Conservation (phyloP, 2,888 invertebrate species). For the Agonopterix arenella region DNA sequence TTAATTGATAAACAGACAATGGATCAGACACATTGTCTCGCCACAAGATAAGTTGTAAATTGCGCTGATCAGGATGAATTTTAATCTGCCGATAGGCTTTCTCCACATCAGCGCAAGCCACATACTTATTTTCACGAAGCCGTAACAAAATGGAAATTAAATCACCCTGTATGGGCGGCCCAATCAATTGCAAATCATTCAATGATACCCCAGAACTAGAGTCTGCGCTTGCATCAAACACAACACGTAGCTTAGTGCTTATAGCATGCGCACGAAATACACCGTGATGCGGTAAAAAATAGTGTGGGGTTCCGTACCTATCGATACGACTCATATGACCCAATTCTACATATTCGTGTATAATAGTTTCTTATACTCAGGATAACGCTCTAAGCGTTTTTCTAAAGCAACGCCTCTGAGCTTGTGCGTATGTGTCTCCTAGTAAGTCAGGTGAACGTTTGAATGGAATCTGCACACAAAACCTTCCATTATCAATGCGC, state of each 20-base stretch:
- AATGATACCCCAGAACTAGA: not conserved
- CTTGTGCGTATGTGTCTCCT: constrained; percentile 1
- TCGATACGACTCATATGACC: constrained; percentile 12
- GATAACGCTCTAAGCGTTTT: constrained; percentile 2
- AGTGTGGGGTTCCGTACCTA: not conserved
- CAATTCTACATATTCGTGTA: constrained; percentile 7
- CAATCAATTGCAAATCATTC: not conserved
- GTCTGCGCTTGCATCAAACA: not conserved
- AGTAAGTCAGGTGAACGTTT: constrained; percentile 3
- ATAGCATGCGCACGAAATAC: not conserved
- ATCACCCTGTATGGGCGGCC: not conserved
- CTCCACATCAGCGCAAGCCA: not conserved
- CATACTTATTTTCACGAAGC: not conserved
- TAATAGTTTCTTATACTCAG: constrained; percentile 8
- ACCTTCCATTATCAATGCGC: constrained; percentile 4
- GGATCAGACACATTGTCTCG: not conserved
- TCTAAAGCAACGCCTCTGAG: constrained; percentile 4
- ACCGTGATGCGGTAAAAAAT: not conserved
- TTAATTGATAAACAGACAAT: not conserved
- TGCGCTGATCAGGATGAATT: not conserved
- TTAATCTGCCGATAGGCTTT: not conserved
- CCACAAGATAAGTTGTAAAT: not conserved
- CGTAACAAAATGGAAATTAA: not conserved
- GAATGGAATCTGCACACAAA: constrained; percentile 4
- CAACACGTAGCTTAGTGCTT: not conserved